A percentile compares a stretch with the other conserved stretches of the same genome.
Conservation (phyloP, 2,797 vertebrate genomes). For the Protosalanx chinensis region DNA sequence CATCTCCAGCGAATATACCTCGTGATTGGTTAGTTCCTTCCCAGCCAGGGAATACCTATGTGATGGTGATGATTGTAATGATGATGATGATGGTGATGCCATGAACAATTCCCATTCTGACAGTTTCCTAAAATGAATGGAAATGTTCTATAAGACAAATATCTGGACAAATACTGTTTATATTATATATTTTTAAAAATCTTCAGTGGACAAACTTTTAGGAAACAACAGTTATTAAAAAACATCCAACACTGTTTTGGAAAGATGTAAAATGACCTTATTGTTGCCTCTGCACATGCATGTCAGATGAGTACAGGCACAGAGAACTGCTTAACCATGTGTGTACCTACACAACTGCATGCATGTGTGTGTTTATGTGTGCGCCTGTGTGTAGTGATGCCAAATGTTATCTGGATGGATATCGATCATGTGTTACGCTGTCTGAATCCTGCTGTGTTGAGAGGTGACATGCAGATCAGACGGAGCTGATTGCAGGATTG, state of each 20-base stretch:
- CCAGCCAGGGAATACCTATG: neutral
- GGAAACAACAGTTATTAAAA: neutral
- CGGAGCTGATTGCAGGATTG: slow-evolving; percentile 51
- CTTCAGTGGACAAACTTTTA: neutral
- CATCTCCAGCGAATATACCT: slow-evolving; percentile 5
- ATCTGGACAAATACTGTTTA: neutral
- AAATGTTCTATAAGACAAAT: neutral
- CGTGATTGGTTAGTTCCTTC: slow-evolving; percentile 48
- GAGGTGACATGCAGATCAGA: slow-evolving; percentile 42
- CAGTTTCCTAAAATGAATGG: neutral
- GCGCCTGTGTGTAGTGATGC: slow-evolving; percentile 6
- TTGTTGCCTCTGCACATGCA: neutral
- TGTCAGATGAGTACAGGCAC: neutral
- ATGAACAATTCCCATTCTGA: neutral
- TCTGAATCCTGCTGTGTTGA: slow-evolving; percentile 51
- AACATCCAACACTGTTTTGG: too few species aligned
- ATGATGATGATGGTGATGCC: neutral
- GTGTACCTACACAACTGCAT: neutral
- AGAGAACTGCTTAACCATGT: neutral
- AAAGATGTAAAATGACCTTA: neutral
- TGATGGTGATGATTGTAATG: neutral
- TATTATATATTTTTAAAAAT: neutral
- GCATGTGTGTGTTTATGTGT: neutral
- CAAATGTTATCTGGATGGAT: slow-evolving; percentile 19
- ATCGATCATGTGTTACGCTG: slow-evolving; percentile 44